These are phyloP conservation scores for Rhadina sibilatrix DNA, from an alignment of 2,113 vertebrate genomes.

Conservation along the genomic window DNA sequence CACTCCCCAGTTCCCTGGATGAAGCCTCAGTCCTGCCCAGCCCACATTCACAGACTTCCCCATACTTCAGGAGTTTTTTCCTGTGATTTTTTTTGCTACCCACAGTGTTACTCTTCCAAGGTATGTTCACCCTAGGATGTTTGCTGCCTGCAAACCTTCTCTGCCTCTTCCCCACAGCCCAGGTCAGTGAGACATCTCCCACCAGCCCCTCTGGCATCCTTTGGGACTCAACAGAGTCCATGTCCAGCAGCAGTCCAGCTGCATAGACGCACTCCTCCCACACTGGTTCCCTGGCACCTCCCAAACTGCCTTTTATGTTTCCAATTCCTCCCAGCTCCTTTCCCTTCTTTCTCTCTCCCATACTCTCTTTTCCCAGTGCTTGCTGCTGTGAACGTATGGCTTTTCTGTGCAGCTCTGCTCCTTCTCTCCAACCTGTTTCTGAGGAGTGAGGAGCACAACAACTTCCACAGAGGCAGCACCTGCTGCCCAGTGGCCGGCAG, in stretches of 20 bases:
- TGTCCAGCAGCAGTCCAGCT: not conserved
- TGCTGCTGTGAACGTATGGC: not conserved
- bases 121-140: not conserved
- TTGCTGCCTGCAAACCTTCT: not conserved
- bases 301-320: not conserved
- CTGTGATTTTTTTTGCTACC: not conserved
- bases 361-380: not conserved
- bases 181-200: not conserved
- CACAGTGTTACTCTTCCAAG: not conserved
- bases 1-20: not conserved
- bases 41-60: not conserved
- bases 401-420: not conserved
- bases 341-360: not conserved
- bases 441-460: not conserved
- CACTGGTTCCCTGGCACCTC: not conserved
- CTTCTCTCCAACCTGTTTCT: not conserved
- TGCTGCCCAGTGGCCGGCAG: not conserved
- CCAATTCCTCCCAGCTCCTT: not conserved
- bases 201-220: not conserved
- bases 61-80: not conserved
- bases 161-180: not conserved
- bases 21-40: not conserved
- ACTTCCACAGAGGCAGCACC: not conserved
- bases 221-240: not conserved
- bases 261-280: not conserved